Percentiles rank a stretch among this genome's conserved stretches.
Conservation (phyloP, 2,797 vertebrate species). For the Falco naumanni region DNA sequence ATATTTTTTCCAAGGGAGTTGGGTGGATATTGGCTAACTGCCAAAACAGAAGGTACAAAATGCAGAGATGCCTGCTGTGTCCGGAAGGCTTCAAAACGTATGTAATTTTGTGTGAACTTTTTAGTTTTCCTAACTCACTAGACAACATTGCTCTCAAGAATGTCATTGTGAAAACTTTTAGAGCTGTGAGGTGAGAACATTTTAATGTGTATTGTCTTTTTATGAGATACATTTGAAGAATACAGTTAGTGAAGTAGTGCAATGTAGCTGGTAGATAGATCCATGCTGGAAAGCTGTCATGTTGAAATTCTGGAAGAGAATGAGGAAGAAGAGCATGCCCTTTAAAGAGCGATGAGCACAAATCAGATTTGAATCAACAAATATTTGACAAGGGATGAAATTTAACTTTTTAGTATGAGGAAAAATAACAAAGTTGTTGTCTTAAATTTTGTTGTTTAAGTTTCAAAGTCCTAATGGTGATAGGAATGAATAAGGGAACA, state of each 20-base stretch:
- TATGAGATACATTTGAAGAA: background rate
- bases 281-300: background rate
- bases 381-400: background rate
- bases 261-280: background rate
- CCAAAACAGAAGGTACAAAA: background rate
- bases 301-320: background rate
- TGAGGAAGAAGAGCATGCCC: background rate
- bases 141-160: background rate
- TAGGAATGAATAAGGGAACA: background rate
- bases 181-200: background rate
- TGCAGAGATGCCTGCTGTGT: background rate
- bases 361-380: background rate
- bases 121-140: background rate
- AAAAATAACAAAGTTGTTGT: background rate
- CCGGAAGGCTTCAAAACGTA: background rate
- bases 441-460: background rate
- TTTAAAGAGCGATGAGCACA: background rate
- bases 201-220: background rate
- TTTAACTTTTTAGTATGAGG: background rate
- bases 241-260: background rate
- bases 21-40: background rate
- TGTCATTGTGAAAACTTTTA: background rate
- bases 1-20: background rate
- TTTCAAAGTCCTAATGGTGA: background rate
- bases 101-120: background rate